Conservation (phyloP, 2,888 invertebrate genomes). For the Zhengitettix transpicula region DNA sequence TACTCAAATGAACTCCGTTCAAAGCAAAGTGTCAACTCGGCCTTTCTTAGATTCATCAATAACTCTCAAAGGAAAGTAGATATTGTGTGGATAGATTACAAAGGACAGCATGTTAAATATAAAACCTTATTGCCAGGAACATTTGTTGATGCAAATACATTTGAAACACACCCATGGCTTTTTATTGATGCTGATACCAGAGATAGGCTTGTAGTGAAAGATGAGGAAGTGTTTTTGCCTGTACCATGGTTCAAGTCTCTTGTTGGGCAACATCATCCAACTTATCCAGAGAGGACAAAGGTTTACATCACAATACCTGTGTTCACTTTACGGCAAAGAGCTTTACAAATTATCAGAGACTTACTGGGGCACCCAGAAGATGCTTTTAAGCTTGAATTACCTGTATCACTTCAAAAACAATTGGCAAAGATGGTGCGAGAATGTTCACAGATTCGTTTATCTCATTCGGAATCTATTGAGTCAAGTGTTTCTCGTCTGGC, state of each 20-base stretch:
- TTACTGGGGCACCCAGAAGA: conserved; percentile 21
- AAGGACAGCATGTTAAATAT: conserved; percentile 43
- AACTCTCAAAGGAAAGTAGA: conserved; percentile 37
- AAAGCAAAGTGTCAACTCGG: conserved; percentile 19
- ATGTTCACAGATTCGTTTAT: background rate
- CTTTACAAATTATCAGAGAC: conserved; percentile 30
- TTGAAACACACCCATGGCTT: conserved; percentile 69
- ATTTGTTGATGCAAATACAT: conserved; percentile 53
- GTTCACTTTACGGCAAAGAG: conserved; percentile 30
- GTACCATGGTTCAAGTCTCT: conserved; percentile 11
- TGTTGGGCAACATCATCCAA: background rate
- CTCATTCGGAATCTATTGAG: too few species aligned
- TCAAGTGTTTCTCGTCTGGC: too few species aligned
- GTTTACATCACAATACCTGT: conserved; percentile 37
- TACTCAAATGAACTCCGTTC: conserved; percentile 11
- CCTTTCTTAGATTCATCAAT: conserved; percentile 45
- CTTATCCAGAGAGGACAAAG: conserved; percentile 14
- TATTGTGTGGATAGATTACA: conserved; percentile 63
- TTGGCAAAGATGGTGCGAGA: conserved; percentile 18
- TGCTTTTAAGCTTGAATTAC: conserved; percentile 28
- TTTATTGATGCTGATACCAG: conserved; percentile 53
- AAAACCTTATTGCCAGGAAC: conserved; percentile 35
- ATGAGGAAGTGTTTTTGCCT: conserved; percentile 32
- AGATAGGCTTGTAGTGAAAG: conserved; percentile 43
- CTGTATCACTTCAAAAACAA: conserved; percentile 18